Evolutionary conservation across 2,797 vertebrate species (phyloP), one percentile per base, ranked within the genome.

Genomic region (Hipposideros larvatus): DNA sequence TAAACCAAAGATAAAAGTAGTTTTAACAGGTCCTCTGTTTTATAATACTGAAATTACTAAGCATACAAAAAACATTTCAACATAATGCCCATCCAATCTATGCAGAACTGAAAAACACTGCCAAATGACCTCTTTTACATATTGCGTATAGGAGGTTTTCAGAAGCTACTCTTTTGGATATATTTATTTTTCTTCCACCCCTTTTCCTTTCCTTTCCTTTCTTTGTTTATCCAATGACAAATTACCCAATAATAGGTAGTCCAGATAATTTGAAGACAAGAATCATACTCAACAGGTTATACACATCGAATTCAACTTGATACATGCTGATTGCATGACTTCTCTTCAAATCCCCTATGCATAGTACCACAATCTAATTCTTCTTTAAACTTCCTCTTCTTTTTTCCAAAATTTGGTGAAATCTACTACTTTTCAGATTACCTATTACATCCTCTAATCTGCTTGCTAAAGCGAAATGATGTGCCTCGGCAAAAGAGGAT

Each of bases 401-500:
- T 59, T 59, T 0, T 11, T 31, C 18, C 22, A 28, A 26, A 90
- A 11, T 37, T 80, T 51, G 3, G 8, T 68, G 55, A 68, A 73
- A 57, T 46, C 7, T 0, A 26, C 5, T 59, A 5, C 1, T 88
- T 85, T 18, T 74, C 34, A 53, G 15, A 11, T 19, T 43, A 18
- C 1, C 2, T 61, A 7, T 31, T 57, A 16, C 14, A 75, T 61
- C 9, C 41, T 71, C 6, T 26, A 37, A 78, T 11, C 4, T 77
- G 18, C 26, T 61, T 24, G n/a, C 2, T 59, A 6, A 91, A 89
- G 88, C 53, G 24, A 90, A 13, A n/a, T 51, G 48, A 77, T 15
- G 3, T 51, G 5, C 15, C 11, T 14, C 26, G 4, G 2, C 11
- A 31, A 61, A 31, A n/a, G n/a, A 28, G 1, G 2, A 4, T 68